phyloP scores from a whole-genome alignment of 2,888 invertebrate genomes.

The Trichacis sp. region DNA sequence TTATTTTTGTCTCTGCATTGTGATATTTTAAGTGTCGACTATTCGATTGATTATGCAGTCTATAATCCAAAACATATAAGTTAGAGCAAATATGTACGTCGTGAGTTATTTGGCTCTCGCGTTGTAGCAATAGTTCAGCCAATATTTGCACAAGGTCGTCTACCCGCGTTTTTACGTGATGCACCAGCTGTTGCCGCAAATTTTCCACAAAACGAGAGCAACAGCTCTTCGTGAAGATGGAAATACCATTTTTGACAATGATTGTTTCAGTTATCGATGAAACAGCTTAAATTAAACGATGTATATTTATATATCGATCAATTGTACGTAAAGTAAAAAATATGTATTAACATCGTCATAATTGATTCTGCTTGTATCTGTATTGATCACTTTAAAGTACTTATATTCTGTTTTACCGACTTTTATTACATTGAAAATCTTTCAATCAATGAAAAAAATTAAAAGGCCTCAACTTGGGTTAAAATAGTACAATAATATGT shows the following conservation, averaged over 20 bases:
- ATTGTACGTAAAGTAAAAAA: too few relatives aligned
- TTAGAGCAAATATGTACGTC: background rate
- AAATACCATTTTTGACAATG: constrained; percentile 1
- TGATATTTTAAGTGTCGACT: background rate
- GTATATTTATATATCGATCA: too few relatives aligned
- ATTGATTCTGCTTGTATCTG: too few relatives aligned
- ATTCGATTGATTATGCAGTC: background rate
- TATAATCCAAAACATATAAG: background rate
- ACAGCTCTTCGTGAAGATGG: constrained; percentile 6
- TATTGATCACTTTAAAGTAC: too few relatives aligned
- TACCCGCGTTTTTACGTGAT: constrained; percentile 8
- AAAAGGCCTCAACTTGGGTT: too few relatives aligned
- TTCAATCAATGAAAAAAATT: too few relatives aligned
- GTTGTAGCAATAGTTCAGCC: constrained; percentile 10
- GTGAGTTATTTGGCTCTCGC: background rate
- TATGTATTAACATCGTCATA: too few relatives aligned
- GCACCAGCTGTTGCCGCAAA: constrained; percentile 6
- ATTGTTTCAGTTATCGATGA: too few relatives aligned
- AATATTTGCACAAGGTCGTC: constrained; percentile 22
- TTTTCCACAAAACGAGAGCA: constrained; percentile 10
- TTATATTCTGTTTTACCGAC: too few relatives aligned
- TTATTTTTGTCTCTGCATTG: background rate
- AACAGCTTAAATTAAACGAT: too few relatives aligned
- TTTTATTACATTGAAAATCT: too few relatives aligned
- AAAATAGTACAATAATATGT: too few relatives aligned